Evolutionary conservation across 2,113 vertebrate species (phyloP).

Genomic region (Macaca fascicularis): T2T-MFA8v1.1 NC_088380.1:100047001-100047500

Average conservation of each 20-base stretch:
- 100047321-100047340: not conserved
- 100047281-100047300: conserved; percentile 31
- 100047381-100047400: conserved; percentile 34
- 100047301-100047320: conserved; percentile 17
- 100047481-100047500: conserved; percentile 19
- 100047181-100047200: conserved; percentile 8
- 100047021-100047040: not conserved
- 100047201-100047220: conserved; percentile 10
- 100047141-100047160: not conserved
- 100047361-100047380: not conserved
- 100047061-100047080: not conserved
- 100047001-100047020: not conserved
- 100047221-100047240: not conserved
- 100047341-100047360: not conserved
- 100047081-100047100: not conserved
- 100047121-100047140: not conserved
- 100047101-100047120: not conserved
- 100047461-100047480: not conserved
- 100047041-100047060: not conserved
- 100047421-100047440: not conserved
- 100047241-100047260: conserved; percentile 1
- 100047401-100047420: conserved; percentile 49
- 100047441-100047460: not conserved
- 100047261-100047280: conserved; percentile 21
- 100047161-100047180: not conserved